Conservation (phyloP, 2,888 invertebrate species). For the Megaustenia siamemsis region DNA sequence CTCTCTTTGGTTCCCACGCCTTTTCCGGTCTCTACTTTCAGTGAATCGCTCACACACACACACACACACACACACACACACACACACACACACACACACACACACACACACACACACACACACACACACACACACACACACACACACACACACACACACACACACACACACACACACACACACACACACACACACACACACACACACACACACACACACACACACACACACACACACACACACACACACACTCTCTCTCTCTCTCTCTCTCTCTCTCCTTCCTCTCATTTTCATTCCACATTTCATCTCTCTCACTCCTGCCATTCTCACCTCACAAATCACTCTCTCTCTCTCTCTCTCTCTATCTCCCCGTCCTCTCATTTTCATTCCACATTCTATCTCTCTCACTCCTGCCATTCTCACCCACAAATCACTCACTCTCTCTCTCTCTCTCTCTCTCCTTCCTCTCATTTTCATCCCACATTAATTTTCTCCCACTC, state of each 20-base stretch:
- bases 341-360: background rate
- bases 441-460: background rate
- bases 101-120: slow-evolving; percentile 31
- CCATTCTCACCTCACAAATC: background rate
- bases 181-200: slow-evolving; percentile 33
- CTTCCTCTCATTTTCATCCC: background rate
- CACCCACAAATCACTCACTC: no score
- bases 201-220: slow-evolving; percentile 7
- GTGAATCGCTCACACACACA: background rate
- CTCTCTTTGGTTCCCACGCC: slow-evolving; percentile 12
- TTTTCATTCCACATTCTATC: background rate
- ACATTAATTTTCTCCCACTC: background rate
- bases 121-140: slow-evolving; percentile 34
- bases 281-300: no score
- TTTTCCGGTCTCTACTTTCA: background rate
- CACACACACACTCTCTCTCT: slow-evolving; percentile 21
- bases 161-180: slow-evolving; percentile 33
- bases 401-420: no score
- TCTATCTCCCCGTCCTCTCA: background rate
- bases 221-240: slow-evolving; percentile 1
- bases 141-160: slow-evolving; percentile 29
- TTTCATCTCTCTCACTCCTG: no score
- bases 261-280: background rate
- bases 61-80: slow-evolving; percentile 9
- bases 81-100: slow-evolving; percentile 30